Conservation (phyloP, 2,113 vertebrate genomes). For the Myiopsitta monachus region DNA sequence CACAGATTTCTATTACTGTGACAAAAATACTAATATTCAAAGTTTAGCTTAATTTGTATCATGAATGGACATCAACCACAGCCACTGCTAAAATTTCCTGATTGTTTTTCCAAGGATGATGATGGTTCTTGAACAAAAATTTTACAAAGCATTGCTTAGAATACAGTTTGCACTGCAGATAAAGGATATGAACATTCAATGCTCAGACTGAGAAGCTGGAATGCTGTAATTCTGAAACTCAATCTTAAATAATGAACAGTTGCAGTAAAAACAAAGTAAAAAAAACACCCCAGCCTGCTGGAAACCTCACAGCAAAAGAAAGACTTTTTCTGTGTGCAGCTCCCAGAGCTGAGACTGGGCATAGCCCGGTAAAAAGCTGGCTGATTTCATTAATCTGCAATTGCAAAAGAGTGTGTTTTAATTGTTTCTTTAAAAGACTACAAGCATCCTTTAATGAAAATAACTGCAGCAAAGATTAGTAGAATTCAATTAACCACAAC, state of each 20-base stretch:
- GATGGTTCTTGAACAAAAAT: background rate
- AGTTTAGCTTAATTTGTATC: background rate
- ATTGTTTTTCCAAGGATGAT: background rate
- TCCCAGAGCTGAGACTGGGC: background rate
- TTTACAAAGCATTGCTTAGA: background rate
- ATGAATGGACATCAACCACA: background rate
- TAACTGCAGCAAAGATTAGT: background rate
- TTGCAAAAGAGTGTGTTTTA: background rate
- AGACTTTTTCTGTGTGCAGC: background rate
- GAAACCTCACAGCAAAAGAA: background rate
- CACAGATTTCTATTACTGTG: background rate
- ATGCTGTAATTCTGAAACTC: background rate
- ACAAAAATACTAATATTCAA: background rate
- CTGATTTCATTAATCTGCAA: background rate
- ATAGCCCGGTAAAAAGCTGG: background rate
- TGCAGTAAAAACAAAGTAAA: background rate
- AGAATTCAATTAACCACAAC: slow-evolving; percentile 29
- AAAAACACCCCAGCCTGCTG: background rate
- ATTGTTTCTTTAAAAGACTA: background rate
- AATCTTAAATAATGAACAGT: background rate
- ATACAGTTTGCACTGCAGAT: background rate
- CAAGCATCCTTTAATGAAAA: background rate
- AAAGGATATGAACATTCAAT: background rate
- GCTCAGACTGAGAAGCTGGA: background rate
- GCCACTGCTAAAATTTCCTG: background rate